Base-by-base conservation (phyloP, 2,113 vertebrate genomes). In the Phocoena sinus region DNA sequence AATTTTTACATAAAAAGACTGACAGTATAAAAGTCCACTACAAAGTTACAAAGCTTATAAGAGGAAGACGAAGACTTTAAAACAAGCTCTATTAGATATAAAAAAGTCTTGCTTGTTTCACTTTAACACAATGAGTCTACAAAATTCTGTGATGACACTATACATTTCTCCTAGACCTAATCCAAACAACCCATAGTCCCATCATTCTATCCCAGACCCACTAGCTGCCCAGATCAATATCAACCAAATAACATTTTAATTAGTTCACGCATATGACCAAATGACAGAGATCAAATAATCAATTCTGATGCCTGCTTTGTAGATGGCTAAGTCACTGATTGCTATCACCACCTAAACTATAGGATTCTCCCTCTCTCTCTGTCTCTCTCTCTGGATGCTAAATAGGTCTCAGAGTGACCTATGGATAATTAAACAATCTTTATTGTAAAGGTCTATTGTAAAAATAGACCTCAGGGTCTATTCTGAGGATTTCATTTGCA, bases 401-500 rank as follows among this genome's bases (percentile, higher is more conserved):
- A 81, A 53, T 33, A 58, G 20, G 53, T 83, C 93, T 87, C 13
- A 94, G 20, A 56, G 73, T 90, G n/a, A 68, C n/a, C 36, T 67
- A 15, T 20, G 25, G 9, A 38, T 65, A 77, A 65, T 67, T 92
- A 31, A 38, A 38, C 6, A 89, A 47, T 14, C 12, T 79, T 9
- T 47, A 10, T 25, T 76, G 3, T 53, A 53, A 53, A 53, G 53
- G 53, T 18, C 53, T 53, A 53, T 53, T 53, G 53, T 53, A 53
- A 53, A 53, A 53, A 1, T 53, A 53, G 15, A 53, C 5, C 53
- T 53, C 44, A 89, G 38, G 11, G 14, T 83, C 41, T 92, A 62
- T 71, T 88, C 60, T 89, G 36, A 96, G 74, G 83, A 87, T 36
- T 74, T 67, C 77, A 95, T 60, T 96, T 92, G 17, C 58, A 36